A percentile compares a stretch with the other conserved stretches of the same genome.
Conservation (phyloP, 2,797 vertebrate species). For the Crocodylus rhombifer region DNA sequence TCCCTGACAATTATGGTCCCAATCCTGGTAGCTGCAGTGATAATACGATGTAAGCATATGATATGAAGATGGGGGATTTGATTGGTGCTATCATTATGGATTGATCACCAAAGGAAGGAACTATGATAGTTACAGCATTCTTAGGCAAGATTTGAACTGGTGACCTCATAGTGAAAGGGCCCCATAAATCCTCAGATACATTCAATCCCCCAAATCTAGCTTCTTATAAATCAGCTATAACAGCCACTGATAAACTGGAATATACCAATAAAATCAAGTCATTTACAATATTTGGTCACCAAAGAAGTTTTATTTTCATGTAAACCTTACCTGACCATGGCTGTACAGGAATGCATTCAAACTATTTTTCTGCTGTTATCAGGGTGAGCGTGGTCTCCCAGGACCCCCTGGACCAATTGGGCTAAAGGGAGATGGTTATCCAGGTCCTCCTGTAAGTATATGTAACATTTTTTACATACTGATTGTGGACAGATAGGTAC, state of each 20-base stretch:
- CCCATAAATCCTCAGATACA: background rate
- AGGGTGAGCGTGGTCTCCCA: constrained; percentile 89
- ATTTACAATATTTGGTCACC: background rate
- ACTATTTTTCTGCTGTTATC: constrained; percentile 27
- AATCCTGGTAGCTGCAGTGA: background rate
- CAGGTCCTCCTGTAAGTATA: constrained; percentile 87
- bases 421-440: constrained; percentile 90
- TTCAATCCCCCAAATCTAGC: background rate
- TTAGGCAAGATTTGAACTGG: constrained; percentile 2
- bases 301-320: background rate
- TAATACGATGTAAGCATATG: background rate
- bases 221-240: background rate
- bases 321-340: background rate
- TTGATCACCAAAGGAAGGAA: background rate
- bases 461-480: background rate
- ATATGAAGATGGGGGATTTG: background rate
- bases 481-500: background rate
- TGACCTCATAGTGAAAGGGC: background rate
- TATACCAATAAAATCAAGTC: background rate
- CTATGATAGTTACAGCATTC: background rate
- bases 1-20: background rate
- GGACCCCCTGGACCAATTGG: constrained; percentile 87
- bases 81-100: background rate
- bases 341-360: background rate
- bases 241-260: background rate